Evolutionary conservation across 92 coral and sea anemone genomes (phyloP).

Genomic region (Micromussa lordhowensis): DNA sequence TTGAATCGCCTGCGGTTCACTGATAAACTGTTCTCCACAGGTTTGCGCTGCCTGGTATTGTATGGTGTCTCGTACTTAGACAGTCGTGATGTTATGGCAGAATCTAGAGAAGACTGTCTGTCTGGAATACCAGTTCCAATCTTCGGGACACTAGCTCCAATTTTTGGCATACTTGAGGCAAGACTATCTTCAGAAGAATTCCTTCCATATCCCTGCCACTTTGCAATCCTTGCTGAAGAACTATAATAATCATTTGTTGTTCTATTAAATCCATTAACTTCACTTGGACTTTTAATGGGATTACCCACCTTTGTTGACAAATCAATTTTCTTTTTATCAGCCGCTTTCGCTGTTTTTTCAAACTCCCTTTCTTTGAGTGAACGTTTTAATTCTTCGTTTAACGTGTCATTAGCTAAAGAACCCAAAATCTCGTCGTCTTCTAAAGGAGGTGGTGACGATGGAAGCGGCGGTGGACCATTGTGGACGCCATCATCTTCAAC

Average conservation of each 20-base stretch:
- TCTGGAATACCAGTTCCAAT: conserved; percentile 27
- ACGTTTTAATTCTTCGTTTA: neutral
- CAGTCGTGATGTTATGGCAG: conserved; percentile 29
- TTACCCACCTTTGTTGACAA: conserved; percentile 29
- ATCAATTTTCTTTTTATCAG: neutral
- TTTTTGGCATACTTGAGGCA: neutral
- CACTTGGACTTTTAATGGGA: neutral
- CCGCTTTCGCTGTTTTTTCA: conserved; percentile 2
- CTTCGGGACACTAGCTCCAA: conserved; percentile 9
- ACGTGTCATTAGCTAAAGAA: neutral
- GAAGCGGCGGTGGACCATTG: conserved; percentile 43
- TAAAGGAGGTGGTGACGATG: conserved; percentile 53
- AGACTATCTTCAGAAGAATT: neutral
- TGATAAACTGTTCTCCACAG: conserved; percentile 53
- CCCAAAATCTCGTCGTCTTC: conserved; percentile 24
- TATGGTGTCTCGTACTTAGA: conserved; percentile 34
- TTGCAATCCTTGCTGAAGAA: conserved; percentile 28
- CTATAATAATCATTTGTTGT: neutral
- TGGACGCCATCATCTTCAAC: neutral
- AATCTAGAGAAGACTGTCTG: conserved; percentile 30
- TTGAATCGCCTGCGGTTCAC: conserved; percentile 84
- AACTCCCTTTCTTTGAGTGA: neutral
- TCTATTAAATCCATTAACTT: neutral
- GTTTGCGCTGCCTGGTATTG: conserved; percentile 40
- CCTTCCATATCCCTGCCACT: conserved; percentile 38